These are phyloP conservation scores for Centroberyx gerrardi DNA, from an alignment of 2,797 vertebrate species.

Conservation along the genomic window DNA sequence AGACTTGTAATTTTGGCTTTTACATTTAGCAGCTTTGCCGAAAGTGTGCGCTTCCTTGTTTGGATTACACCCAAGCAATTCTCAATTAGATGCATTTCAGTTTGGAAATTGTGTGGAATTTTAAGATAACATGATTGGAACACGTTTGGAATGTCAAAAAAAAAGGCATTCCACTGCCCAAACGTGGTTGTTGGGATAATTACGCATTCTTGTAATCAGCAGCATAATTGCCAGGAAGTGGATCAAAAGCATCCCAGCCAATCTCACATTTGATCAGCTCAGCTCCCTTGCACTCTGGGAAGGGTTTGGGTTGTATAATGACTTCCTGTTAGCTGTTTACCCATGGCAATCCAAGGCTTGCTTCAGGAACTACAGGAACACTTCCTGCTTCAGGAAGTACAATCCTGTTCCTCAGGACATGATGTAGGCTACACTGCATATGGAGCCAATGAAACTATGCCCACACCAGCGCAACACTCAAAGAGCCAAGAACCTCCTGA, in stretches of 20 bases:
- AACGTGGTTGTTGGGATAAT: slow-evolving; percentile 3
- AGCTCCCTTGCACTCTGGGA: slow-evolving; percentile 47
- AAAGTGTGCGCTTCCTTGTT: slow-evolving; percentile 19
- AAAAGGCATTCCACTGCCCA: slow-evolving; percentile 23
- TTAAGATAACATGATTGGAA: slow-evolving; percentile 29
- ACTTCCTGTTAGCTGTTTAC: slow-evolving; percentile 81
- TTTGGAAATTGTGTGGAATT: slow-evolving; percentile 18
- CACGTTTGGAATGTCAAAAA: background rate
- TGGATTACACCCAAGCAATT: slow-evolving; percentile 17
- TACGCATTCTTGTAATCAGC: slow-evolving; percentile 41
- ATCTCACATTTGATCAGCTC: slow-evolving; percentile 73
- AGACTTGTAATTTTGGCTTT: slow-evolving; percentile 21
- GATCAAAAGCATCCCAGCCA: slow-evolving; percentile 50
- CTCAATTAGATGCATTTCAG: slow-evolving; percentile 8
- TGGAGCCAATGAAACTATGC: slow-evolving; percentile 19
- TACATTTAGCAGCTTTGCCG: slow-evolving; percentile 12
- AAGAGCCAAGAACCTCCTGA: background rate
- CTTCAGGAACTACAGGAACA: slow-evolving; percentile 66
- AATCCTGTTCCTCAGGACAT: slow-evolving; percentile 11
- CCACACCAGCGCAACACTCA: background rate
- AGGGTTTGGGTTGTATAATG: slow-evolving; percentile 60
- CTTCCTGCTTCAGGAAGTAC: slow-evolving; percentile 59
- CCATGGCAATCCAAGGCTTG: slow-evolving; percentile 50
- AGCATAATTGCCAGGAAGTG: slow-evolving; percentile 56
- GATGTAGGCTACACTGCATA: slow-evolving; percentile 4